phyloP scores from a whole-genome alignment of 2,113 vertebrate genomes.

The pig (Sus scrofa) region DNA sequence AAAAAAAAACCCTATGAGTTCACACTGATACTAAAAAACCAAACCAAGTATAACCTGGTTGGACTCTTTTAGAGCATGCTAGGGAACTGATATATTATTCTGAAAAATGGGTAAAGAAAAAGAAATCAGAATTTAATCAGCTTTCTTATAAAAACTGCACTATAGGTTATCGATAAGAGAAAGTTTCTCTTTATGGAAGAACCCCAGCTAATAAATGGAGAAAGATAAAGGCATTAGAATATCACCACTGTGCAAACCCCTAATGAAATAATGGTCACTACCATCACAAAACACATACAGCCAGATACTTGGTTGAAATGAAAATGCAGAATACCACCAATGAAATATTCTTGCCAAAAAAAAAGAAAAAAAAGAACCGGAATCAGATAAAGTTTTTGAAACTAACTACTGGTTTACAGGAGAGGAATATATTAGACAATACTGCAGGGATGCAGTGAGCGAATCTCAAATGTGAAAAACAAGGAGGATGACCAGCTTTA shows the following conservation, averaged over 20 bases:
- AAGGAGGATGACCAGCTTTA: neutral
- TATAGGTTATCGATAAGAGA: slow-evolving; percentile 12
- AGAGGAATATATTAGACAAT: neutral
- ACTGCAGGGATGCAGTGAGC: neutral
- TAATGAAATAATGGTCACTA: slow-evolving; percentile 45
- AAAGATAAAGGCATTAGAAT: slow-evolving; percentile 27
- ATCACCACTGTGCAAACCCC: slow-evolving; percentile 29
- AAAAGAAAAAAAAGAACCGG: neutral
- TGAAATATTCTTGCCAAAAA: neutral
- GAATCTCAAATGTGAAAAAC: neutral
- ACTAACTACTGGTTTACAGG: neutral
- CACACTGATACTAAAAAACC: slow-evolving; percentile 20
- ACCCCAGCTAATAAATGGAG: slow-evolving; percentile 22
- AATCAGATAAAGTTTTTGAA: neutral
- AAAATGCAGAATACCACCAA: neutral
- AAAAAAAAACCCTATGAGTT: slow-evolving; percentile 6
- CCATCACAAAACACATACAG: neutral
- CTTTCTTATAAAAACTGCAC: slow-evolving; percentile 29
- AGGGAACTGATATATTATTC: slow-evolving; percentile 16
- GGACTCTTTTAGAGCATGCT: neutral
- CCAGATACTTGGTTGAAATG: slow-evolving; percentile 11
- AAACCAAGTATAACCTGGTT: slow-evolving; percentile 18
- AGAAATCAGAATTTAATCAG: slow-evolving; percentile 47
- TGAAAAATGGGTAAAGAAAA: slow-evolving; percentile 51
- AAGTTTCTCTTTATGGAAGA: slow-evolving; percentile 19